Evolutionary conservation across 35 echinoderm and acorn worm genomes (phyloP).

Genomic region (Ptychodera flava): DNA sequence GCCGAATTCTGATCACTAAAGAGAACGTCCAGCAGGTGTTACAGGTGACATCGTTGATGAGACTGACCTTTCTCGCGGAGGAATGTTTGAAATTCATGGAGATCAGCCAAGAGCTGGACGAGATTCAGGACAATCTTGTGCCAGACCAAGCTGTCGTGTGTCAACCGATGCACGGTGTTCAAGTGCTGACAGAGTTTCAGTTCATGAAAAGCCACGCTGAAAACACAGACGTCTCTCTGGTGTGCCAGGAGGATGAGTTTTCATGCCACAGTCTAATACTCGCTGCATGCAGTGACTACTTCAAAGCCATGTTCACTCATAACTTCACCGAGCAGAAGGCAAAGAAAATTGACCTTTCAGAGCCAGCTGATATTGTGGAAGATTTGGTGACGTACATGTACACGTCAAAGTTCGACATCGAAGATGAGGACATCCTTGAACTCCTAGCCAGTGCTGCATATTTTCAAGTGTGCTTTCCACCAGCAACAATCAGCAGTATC

Average conservation of each 20-base stretch:
- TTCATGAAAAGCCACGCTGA: not conserved
- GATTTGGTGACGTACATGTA: not conserved
- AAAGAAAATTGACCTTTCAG: not conserved
- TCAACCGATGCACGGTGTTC: not conserved
- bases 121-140: not conserved
- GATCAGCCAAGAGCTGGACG: not conserved
- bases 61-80: not conserved
- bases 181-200: not conserved
- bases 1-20: not conserved
- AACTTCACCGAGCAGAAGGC: not conserved
- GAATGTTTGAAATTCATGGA: not conserved
- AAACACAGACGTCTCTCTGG: not conserved
- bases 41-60: not conserved
- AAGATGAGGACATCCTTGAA: not conserved
- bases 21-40: not conserved
- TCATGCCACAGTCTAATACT: not conserved
- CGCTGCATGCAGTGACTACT: not conserved
- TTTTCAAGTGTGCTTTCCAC: not conserved
- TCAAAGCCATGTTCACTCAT: not conserved
- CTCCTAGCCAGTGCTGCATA: not conserved
- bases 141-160: not conserved
- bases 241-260: not conserved
- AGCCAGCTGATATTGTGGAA: not conserved
- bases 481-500: not conserved
- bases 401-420: not conserved